A percentile compares a stretch with the other conserved stretches of the same genome.
phyloP scores from a whole-genome alignment of 2,113 vertebrate genomes.

The Poeciliopsis prolifica region DNA sequence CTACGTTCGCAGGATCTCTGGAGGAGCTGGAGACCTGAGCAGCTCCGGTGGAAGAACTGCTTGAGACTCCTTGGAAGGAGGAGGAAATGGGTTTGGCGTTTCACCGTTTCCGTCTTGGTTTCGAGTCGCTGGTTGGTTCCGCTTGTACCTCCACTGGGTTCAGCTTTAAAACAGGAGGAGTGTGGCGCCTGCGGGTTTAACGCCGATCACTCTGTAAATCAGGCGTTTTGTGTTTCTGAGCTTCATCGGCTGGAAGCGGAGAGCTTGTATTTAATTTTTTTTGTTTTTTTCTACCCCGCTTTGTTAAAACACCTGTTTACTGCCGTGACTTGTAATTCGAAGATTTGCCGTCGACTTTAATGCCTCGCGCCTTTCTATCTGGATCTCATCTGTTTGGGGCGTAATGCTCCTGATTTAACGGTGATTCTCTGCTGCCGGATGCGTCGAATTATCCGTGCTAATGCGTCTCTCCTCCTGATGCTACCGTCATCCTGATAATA shows the following conservation, averaged over 20 bases:
- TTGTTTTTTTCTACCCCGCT: conserved; percentile 36
- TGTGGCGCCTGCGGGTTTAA: conserved; percentile 1
- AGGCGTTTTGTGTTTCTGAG: neutral
- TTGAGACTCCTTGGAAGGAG: too few species aligned
- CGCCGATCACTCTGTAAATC: conserved; percentile 2
- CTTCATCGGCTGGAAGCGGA: neutral
- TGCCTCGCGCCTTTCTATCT: conserved; percentile 62
- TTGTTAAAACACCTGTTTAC: conserved; percentile 71
- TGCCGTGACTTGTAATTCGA: conserved; percentile 65
- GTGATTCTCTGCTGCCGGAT: conserved; percentile 74
- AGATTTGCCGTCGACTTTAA: conserved; percentile 69
- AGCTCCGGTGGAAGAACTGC: too few species aligned
- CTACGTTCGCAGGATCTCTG: too few species aligned
- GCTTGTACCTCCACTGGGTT: neutral
- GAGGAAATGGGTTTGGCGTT: too few species aligned
- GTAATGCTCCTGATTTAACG: conserved; percentile 77
- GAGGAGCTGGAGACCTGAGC: too few species aligned
- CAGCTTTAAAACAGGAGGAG: neutral
- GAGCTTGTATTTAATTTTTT: neutral
- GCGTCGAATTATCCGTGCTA: conserved; percentile 79
- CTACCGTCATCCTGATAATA: conserved; percentile 80
- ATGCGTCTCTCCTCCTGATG: conserved; percentile 77
- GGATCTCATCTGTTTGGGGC: conserved; percentile 74
- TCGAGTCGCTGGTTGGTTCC: neutral
- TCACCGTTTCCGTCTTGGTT: too few species aligned